Base-by-base conservation (phyloP, 2,797 vertebrate species). In the Borostomias antarcticus region DNA sequence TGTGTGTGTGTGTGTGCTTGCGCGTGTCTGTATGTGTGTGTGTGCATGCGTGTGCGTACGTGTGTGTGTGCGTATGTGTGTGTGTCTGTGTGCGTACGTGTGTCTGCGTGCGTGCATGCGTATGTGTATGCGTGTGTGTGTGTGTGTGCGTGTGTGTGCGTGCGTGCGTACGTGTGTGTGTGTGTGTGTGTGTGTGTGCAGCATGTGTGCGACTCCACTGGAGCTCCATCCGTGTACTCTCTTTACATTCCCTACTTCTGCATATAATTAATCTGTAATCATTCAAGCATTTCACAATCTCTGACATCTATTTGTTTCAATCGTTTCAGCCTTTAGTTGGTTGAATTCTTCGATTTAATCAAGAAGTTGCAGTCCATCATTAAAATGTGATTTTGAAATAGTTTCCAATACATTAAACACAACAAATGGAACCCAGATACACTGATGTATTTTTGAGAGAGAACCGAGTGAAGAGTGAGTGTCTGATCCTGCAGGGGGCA, bases 361-460 rank as follows among this genome's bases (percentile, higher is more conserved):
- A 72, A 80, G 76, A 71, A 69, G 51, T 72, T 73, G 51, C 72
- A 50, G 60, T 86, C 75, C 68, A 74, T 88, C 81, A 83, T 80
- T 81, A 79, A 70, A 82, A 83, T 82, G 74, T 68, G 70, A 72
- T 79, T 79, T 79, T 67, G 19, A 64, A 83, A 72, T 71, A 26
- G 67, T 87, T 86, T 86, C 79, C 84, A 77, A 75, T 68, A 84
- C 78, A 85, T 85, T 84, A 83, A 73, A 79, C 82, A 83, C 64
- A 74, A 77, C 65, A 82, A 85, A 86, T 85, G 68, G 26, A 35
- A 53, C 40, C 59, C 64, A 61, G 62, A 58, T 54, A 66, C 72
- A 80, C 67, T 81, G 77, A 69, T 80, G 66, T 40, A 62, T 58
- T 70, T 71, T 51, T 73, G 59, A 74, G 68, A 53, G 23, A 64